A percentile compares a stretch with the other conserved stretches of the same genome.
phyloP scores from a whole-genome alignment of 2,888 invertebrate genomes.

The Cerastis leucographa region DNA sequence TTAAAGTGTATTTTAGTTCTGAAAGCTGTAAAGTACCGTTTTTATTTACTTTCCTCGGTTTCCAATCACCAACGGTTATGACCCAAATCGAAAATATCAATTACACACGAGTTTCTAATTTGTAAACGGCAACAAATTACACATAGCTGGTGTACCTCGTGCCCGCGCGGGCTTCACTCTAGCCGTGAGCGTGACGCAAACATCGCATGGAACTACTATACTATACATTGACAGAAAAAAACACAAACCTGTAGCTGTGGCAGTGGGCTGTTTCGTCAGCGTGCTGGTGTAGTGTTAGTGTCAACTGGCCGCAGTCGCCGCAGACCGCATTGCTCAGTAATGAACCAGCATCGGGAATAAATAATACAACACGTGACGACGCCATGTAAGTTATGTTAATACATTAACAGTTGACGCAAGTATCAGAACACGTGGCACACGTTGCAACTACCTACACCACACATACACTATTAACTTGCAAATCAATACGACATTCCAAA shows the following conservation, averaged over 20 bases:
- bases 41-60: conserved; percentile 57
- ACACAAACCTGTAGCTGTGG: conserved; percentile 74
- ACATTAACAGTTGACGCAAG: conserved; percentile 57
- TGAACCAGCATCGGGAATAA: conserved; percentile 70
- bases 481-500: conserved; percentile 42
- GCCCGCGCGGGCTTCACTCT: conserved; percentile 66
- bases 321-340: conserved; percentile 67
- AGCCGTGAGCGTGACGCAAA: conserved; percentile 73
- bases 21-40: conserved; percentile 33
- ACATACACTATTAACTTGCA: conserved; percentile 36
- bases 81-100: conserved; percentile 67
- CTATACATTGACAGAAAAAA: conserved; percentile 65
- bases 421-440: conserved; percentile 60
- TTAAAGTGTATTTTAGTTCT: conserved; percentile 24
- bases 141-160: conserved; percentile 43
- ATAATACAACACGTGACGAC: conserved; percentile 68
- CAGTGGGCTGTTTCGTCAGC: conserved; percentile 71
- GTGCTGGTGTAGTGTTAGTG: conserved; percentile 62
- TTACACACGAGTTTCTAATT: conserved; percentile 67
- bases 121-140: conserved; percentile 69
- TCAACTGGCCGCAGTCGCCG: conserved; percentile 67
- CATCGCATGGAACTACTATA: conserved; percentile 67
- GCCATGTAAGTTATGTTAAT: conserved; percentile 63
- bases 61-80: conserved; percentile 55
- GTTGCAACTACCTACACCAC: conserved; percentile 49